Evolutionary conservation across 64 coral and sea anemone genomes (phyloP).

Genomic region (Astreopora myriophthalma): DNA sequence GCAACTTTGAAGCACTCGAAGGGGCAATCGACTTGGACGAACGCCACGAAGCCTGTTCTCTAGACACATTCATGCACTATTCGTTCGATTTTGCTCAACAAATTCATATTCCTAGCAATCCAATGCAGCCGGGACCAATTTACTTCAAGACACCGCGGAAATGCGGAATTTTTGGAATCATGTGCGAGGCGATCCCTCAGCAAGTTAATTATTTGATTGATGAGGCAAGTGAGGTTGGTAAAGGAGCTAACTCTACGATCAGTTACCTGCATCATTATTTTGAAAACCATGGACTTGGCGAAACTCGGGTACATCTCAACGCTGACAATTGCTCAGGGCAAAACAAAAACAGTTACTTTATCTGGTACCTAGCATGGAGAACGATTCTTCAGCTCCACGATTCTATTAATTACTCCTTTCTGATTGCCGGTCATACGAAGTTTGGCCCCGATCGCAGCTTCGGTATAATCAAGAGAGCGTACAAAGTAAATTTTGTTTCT

Average conservation of each 20-base stretch:
- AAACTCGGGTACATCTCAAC: conserved; percentile 10
- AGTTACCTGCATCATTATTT: conserved; percentile 28
- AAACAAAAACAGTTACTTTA: conserved; percentile 40
- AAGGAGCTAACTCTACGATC: conserved; percentile 47
- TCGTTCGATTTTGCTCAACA: not conserved
- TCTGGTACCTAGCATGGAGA: conserved; percentile 29
- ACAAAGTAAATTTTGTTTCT: conserved; percentile 16
- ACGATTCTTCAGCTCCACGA: not conserved
- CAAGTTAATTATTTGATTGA: conserved; percentile 26
- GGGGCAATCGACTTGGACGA: not conserved
- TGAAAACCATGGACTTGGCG: conserved; percentile 8
- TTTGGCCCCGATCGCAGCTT: conserved; percentile 15
- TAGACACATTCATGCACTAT: not conserved
- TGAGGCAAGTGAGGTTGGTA: not conserved
- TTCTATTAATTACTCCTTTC: not conserved
- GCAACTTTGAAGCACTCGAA: not conserved
- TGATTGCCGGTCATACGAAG: conserved; percentile 2
- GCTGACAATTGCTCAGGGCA: conserved; percentile 36
- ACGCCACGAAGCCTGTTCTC: not conserved
- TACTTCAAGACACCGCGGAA: not conserved
- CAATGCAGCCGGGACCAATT: not conserved
- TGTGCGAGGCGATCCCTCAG: conserved; percentile 3
- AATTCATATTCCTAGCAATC: not conserved
- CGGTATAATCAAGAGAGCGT: conserved; percentile 1
- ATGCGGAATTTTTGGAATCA: conserved; percentile 29